phyloP scores from a whole-genome alignment of 2,113 vertebrate genomes.

The Antechinus flavipes region DNA sequence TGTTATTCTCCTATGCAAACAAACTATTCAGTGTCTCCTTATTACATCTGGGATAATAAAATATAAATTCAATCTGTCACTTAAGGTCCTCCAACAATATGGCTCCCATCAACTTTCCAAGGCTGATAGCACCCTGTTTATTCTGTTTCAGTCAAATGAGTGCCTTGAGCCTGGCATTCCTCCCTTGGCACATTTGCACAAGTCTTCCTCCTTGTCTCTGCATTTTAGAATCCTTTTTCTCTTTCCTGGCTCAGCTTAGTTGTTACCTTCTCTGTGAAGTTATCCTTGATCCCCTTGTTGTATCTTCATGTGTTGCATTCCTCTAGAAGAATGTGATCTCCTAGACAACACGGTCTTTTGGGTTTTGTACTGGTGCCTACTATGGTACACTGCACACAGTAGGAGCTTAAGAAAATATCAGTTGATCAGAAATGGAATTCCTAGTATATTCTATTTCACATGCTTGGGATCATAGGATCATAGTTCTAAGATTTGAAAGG shows the following conservation, averaged over 20 bases:
- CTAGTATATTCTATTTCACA: not conserved
- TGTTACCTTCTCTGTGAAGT: not conserved
- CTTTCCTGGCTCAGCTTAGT: not conserved
- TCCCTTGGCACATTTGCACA: not conserved
- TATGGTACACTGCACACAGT: not conserved
- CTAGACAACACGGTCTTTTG: not conserved
- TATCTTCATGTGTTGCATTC: not conserved
- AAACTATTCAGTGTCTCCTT: not conserved
- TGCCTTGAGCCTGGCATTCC: not conserved
- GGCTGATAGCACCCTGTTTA: not conserved
- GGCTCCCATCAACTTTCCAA: not conserved
- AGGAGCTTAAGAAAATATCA: not conserved
- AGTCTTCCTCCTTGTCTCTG: not conserved
- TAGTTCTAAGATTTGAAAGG: not conserved
- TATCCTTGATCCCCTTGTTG: not conserved
- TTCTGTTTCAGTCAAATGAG: not conserved
- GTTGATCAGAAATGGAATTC: not conserved
- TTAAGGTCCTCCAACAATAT: not conserved
- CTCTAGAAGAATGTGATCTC: not conserved
- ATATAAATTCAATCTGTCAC: not conserved
- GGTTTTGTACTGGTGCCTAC: not conserved
- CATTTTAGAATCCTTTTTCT: not conserved
- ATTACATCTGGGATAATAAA: not conserved
- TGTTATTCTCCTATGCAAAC: not conserved
- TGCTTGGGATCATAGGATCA: not conserved